phyloP scores from a whole-genome alignment of 2,113 vertebrate species.

The Lutjanus erythropterus region DNA sequence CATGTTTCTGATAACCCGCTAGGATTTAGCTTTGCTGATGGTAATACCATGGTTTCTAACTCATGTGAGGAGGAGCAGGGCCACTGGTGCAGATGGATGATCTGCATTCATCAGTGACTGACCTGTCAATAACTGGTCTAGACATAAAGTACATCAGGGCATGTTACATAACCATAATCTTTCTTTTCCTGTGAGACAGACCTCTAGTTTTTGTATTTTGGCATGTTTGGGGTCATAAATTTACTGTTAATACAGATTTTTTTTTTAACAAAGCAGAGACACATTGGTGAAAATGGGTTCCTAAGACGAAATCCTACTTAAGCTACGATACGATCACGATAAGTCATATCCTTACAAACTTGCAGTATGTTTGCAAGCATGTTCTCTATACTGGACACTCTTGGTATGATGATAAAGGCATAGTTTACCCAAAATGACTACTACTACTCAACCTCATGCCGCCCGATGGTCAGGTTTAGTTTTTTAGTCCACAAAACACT shows the following conservation, averaged over 20 bases:
- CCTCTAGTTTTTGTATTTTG: background rate
- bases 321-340: background rate
- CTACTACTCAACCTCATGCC: no score
- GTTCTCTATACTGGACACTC: constrained; percentile 37
- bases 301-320: background rate
- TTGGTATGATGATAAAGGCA: constrained; percentile 19
- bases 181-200: background rate
- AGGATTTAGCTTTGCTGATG: constrained; percentile 21
- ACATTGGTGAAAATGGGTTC: background rate
- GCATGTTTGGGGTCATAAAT: constrained; percentile 1
- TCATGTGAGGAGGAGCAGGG: constrained; percentile 41
- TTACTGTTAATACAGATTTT: background rate
- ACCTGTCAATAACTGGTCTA: constrained; percentile 55
- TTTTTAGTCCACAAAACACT: no score
- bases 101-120: constrained; percentile 45
- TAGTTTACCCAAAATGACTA: no score
- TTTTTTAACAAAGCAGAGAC: background rate
- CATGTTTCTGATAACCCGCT: constrained; percentile 33
- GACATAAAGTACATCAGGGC: constrained; percentile 20
- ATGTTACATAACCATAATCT: constrained; percentile 19
- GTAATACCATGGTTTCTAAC: constrained; percentile 11
- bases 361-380: background rate
- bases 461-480: no score
- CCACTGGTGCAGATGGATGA: constrained; percentile 68
- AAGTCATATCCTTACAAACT: constrained; percentile 7